Percentiles rank a stretch among this genome's conserved stretches.
phyloP scores from a whole-genome alignment of 2,797 vertebrate genomes.

The Gymnoscopelus microlampas region DNA sequence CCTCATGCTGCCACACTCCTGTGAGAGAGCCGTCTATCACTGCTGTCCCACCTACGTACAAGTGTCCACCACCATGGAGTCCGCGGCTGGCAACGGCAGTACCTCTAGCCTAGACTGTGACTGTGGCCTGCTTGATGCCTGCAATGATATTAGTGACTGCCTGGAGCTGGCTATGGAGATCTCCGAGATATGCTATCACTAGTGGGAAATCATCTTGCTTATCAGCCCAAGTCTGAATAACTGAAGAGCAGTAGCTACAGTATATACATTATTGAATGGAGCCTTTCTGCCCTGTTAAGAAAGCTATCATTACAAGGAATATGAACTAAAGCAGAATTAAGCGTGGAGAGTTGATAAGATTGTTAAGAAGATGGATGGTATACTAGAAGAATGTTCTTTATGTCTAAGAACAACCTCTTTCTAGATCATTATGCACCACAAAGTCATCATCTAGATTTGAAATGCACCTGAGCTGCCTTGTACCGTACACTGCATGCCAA shows the following conservation, averaged over 20 bases:
- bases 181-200: slow-evolving; percentile 94
- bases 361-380: neutral
- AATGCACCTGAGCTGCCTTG: neutral
- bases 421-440: slow-evolving; percentile 5
- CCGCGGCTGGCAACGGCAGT: slow-evolving; percentile 74
- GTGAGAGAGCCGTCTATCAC: slow-evolving; percentile 80
- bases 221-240: neutral
- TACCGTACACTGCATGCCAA: slow-evolving; percentile 24
- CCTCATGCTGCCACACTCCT: slow-evolving; percentile 87
- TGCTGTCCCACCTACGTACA: slow-evolving; percentile 87
- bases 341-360: neutral
- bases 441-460: neutral
- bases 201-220: slow-evolving; percentile 5
- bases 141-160: slow-evolving; percentile 90
- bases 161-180: slow-evolving; percentile 96
- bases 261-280: neutral
- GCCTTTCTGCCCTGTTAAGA: neutral
- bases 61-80: slow-evolving; percentile 73
- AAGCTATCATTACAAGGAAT: neutral
- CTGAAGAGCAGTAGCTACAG: slow-evolving; percentile 3
- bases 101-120: slow-evolving; percentile 85
- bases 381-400: slow-evolving; percentile 4
- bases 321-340: neutral
- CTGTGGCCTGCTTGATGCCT: slow-evolving; percentile 86
- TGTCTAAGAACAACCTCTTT: slow-evolving; percentile 15